Conservation (phyloP, 2,888 invertebrate genomes). For the Xylocampa areola region DNA sequence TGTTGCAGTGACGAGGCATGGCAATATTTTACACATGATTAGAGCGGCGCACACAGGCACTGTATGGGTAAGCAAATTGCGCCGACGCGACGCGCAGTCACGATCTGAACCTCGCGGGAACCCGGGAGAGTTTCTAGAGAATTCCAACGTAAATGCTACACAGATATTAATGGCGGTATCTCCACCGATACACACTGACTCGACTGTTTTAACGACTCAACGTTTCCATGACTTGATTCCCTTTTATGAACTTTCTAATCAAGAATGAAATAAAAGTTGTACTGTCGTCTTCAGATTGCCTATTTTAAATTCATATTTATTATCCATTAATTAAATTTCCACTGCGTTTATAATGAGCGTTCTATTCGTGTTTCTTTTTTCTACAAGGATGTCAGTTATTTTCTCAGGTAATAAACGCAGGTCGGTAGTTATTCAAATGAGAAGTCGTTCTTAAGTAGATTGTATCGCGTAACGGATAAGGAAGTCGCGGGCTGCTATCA, state of each 20-base stretch:
- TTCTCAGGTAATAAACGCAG: conserved; percentile 72
- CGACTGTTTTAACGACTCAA: conserved; percentile 49
- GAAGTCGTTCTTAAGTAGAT: conserved; percentile 77
- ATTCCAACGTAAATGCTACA: conserved; percentile 87
- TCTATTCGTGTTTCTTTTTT: conserved; percentile 59
- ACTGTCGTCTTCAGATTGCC: conserved; percentile 43
- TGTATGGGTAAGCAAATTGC: conserved; percentile 90
- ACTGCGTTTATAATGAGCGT: conserved; percentile 58
- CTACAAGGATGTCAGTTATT: conserved; percentile 74
- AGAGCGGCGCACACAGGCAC: conserved; percentile 82
- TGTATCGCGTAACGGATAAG: conserved; percentile 84
- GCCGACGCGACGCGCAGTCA: conserved; percentile 87
- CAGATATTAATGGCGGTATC: conserved; percentile 85
- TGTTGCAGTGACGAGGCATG: conserved; percentile 81
- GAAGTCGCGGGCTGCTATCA: conserved; percentile 79
- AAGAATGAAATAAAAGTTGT: conserved; percentile 54
- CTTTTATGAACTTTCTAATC: conserved; percentile 63
- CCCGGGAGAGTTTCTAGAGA: conserved; percentile 86
- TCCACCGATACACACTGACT: conserved; percentile 67
- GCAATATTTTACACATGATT: conserved; percentile 90
- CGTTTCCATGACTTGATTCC: conserved; percentile 50
- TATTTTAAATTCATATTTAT: conserved; percentile 62
- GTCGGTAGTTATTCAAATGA: conserved; percentile 84
- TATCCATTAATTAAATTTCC: conserved; percentile 61
- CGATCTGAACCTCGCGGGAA: conserved; percentile 88